phyloP scores from a whole-genome alignment of 2,888 invertebrate species.

The Nectonema munidae region DNA sequence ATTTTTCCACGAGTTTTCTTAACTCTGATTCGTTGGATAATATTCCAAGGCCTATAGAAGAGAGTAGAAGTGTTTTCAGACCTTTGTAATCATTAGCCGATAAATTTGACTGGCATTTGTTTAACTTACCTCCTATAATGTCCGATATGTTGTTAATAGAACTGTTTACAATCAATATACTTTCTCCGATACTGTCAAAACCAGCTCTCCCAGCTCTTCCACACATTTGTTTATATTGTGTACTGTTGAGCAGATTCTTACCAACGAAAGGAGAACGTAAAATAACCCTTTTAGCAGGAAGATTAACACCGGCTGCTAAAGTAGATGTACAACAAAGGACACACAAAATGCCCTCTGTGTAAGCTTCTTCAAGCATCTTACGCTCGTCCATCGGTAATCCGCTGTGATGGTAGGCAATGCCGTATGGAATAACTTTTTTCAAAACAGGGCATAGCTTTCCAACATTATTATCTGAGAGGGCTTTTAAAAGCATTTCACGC shows the following conservation, averaged over 20 bases:
- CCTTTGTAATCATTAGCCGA: slow-evolving; percentile 25
- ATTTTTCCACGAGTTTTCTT: no score
- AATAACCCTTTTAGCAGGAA: slow-evolving; percentile 57
- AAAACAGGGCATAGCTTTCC: slow-evolving; percentile 35
- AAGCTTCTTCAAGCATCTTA: slow-evolving; percentile 36
- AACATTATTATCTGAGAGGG: slow-evolving; percentile 30
- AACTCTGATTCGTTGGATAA: slow-evolving; percentile 27
- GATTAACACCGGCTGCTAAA: slow-evolving; percentile 78
- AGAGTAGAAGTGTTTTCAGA: slow-evolving; percentile 33
- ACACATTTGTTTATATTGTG: slow-evolving; percentile 69
- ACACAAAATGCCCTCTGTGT: slow-evolving; percentile 37
- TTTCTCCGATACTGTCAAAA: slow-evolving; percentile 41
- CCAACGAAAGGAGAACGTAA: slow-evolving; percentile 52
- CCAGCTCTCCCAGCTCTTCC: slow-evolving; percentile 75
- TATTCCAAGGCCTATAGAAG: slow-evolving; percentile 34
- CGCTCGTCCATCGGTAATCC: slow-evolving; percentile 56
- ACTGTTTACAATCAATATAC: slow-evolving; percentile 29
- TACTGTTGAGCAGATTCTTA: slow-evolving; percentile 35
- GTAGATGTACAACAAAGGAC: slow-evolving; percentile 79
- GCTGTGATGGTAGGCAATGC: slow-evolving; percentile 61
- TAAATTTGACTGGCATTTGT: no score
- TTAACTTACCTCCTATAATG: no score
- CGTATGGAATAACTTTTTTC: slow-evolving; percentile 35
- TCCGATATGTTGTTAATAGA: no score
- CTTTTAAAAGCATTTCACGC: slow-evolving; percentile 1